Evolutionary conservation across 2,888 invertebrate species (phyloP).

Genomic region (Empis stercorea): DNA sequence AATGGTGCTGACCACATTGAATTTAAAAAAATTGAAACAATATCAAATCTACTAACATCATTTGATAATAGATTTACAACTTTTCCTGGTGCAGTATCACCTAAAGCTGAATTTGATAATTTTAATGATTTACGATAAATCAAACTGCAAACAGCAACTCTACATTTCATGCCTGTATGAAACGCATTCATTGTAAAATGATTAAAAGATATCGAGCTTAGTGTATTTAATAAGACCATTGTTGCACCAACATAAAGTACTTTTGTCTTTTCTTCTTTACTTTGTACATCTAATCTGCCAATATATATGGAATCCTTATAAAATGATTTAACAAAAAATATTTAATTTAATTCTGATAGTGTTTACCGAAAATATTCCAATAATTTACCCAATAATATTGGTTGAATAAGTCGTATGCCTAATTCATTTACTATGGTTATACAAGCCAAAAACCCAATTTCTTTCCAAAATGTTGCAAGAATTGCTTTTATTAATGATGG

Average conservation of each 20-base stretch:
- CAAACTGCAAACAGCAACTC: conserved; percentile 69
- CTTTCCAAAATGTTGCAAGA: conserved; percentile 15
- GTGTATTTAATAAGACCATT: conserved; percentile 27
- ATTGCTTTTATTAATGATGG: conserved; percentile 16
- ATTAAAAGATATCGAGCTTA: conserved; percentile 40
- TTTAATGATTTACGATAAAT: conserved; percentile 72
- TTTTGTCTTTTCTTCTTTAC: conserved; percentile 15
- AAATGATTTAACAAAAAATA: too few relatives aligned
- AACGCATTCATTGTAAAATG: conserved; percentile 57
- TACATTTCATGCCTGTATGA: conserved; percentile 67
- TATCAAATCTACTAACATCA: conserved; percentile 74
- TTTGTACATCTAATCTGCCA: conserved; percentile 2
- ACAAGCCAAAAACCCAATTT: conserved; percentile 11
- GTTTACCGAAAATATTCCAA: conserved; percentile 14
- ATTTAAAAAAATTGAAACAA: conserved; percentile 59
- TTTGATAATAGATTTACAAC: conserved; percentile 80
- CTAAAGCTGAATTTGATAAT: conserved; percentile 55
- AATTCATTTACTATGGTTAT: conserved; percentile 13
- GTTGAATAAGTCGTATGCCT: conserved; percentile 13
- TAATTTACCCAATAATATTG: conserved; percentile 15
- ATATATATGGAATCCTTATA: too few relatives aligned
- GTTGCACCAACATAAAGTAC: conserved; percentile 45
- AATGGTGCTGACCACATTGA: conserved; percentile 71
- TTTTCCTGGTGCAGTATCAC: conserved; percentile 75
- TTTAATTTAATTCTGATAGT: too few relatives aligned